Conservation (phyloP, 1,140 invertebrate species). For the Copidosoma floridanum region DNA sequence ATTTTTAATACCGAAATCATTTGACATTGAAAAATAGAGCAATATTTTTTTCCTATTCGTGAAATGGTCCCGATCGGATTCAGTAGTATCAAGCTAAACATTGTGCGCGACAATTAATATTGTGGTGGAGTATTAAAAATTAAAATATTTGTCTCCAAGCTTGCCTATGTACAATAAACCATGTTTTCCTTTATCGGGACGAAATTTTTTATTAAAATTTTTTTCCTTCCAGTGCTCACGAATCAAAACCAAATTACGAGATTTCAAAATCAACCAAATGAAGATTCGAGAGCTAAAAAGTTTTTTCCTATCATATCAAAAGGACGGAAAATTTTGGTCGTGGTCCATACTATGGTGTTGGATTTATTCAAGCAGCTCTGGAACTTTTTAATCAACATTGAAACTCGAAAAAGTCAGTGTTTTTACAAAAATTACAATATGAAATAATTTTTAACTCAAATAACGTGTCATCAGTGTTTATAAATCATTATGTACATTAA, state of each 20-base stretch:
- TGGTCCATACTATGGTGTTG: conserved; percentile 33
- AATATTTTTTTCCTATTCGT: too few species aligned
- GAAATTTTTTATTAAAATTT: conserved; percentile 3
- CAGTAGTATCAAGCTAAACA: conserved; percentile 11
- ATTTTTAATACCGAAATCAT: too few species aligned
- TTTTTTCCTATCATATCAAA: conserved; percentile 22
- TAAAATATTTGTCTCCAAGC: background rate
- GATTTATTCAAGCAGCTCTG: background rate
- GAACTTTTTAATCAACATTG: too few species aligned
- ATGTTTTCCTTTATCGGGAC: background rate
- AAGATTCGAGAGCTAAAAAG: too few species aligned
- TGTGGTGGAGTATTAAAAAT: conserved; percentile 15
- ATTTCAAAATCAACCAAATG: too few species aligned
- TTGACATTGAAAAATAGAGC: too few species aligned
- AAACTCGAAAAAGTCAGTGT: too few species aligned
- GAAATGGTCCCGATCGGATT: conserved; percentile 20
- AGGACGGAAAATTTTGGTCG: conserved; percentile 31
- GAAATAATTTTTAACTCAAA: background rate
- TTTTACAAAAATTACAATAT: background rate
- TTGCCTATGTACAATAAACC: conserved; percentile 8
- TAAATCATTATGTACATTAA: too few species aligned
- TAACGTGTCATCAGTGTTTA: conserved; percentile 7
- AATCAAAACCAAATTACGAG: too few species aligned
- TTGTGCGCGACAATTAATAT: conserved; percentile 4
- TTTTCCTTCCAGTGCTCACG: too few species aligned